Evolutionary conservation across 2,797 vertebrate species (phyloP).

Genomic region (Coccyzus lansbergi): DNA sequence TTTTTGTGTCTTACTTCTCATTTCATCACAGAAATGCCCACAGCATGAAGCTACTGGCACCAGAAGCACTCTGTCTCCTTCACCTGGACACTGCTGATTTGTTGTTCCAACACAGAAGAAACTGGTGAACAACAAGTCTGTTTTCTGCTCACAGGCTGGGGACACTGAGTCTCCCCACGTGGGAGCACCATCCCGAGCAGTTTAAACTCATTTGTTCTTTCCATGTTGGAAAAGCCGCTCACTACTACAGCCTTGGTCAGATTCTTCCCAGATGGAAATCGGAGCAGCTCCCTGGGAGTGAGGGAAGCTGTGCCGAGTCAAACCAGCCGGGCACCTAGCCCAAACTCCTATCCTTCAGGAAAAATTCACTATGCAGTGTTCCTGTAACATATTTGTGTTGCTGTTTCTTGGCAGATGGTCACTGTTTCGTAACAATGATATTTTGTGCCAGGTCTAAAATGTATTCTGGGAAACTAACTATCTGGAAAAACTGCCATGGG

Average conservation of each 20-base stretch:
- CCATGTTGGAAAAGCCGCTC: not conserved
- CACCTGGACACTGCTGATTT: not conserved
- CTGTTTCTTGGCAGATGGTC: not conserved
- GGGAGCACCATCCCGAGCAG: not conserved
- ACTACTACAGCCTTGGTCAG: not conserved
- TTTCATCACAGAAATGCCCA: not conserved
- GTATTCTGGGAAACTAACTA: not conserved
- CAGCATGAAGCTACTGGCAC: not conserved
- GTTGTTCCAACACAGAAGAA: not conserved
- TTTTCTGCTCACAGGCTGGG: not conserved
- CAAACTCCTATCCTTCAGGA: not conserved
- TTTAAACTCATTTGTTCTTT: not conserved
- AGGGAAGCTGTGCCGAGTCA: not conserved
- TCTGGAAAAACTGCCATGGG: not conserved
- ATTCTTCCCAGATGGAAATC: not conserved
- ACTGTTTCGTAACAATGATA: not conserved
- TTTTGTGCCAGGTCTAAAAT: not conserved
- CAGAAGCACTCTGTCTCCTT: not conserved
- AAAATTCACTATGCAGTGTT: not conserved
- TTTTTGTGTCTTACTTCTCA: not conserved
- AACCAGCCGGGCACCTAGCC: not conserved
- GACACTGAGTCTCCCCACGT: rapidly evolving
- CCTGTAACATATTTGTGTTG: not conserved
- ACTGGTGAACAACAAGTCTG: not conserved
- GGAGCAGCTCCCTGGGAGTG: not conserved